phyloP scores from a whole-genome alignment of 1,140 invertebrate genomes.

The Eriosoma lanigerum region DNA sequence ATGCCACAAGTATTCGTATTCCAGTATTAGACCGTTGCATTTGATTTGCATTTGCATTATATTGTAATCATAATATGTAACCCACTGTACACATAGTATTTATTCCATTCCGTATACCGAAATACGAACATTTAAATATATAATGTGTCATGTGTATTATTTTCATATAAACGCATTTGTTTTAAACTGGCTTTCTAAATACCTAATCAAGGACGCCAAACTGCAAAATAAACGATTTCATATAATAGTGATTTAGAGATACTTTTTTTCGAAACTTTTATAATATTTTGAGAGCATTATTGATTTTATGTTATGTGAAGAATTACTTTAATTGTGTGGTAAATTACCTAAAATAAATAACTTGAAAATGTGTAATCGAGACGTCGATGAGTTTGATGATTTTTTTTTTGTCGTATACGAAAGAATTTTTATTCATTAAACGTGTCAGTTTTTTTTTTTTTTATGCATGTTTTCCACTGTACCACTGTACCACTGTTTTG shows the following conservation, averaged over 20 bases:
- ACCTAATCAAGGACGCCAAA: conserved; percentile 2
- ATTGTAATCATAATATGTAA: not conserved
- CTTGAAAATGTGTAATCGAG: not conserved
- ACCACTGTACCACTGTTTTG: not conserved
- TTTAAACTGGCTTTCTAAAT: conserved; percentile 17
- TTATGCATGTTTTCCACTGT: too few species aligned
- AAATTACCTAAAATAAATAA: not conserved
- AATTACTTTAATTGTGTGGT: not conserved
- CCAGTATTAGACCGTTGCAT: not conserved
- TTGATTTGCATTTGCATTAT: conserved; percentile 20
- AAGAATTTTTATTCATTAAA: conserved; percentile 9
- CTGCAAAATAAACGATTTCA: conserved; percentile 5
- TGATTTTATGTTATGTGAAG: not conserved
- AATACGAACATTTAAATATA: not conserved
- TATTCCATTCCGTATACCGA: not conserved
- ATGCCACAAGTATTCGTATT: conserved; percentile 18
- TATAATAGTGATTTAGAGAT: not conserved
- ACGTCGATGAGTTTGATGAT: not conserved
- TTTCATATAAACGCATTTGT: not conserved
- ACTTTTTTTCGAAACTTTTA: not conserved
- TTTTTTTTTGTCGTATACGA: not conserved
- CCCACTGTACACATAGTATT: not conserved
- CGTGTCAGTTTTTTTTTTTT: not conserved
- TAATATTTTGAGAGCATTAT: not conserved
- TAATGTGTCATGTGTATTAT: not conserved